A percentile compares a stretch with the other conserved stretches of the same genome.
Conservation (phyloP, 2,797 vertebrate species). For the Echiichthys vipera region DNA sequence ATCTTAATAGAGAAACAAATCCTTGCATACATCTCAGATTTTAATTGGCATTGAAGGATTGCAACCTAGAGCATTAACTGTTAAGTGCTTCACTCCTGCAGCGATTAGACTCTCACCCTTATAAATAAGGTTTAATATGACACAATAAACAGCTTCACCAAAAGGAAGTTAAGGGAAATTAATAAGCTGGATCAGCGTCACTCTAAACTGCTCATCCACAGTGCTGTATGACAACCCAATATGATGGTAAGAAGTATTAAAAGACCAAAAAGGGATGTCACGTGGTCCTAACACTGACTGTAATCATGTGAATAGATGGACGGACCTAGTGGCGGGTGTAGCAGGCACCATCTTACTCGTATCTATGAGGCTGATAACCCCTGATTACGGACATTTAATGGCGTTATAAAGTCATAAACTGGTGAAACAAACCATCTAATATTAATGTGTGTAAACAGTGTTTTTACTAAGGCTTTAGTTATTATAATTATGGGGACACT, state of each 20-base stretch:
- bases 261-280: too few species aligned
- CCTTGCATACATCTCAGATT: neutral
- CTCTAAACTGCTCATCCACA: too few species aligned
- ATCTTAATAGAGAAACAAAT: constrained; percentile 26
- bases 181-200: too few species aligned
- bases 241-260: too few species aligned
- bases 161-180: constrained; percentile 18
- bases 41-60: constrained; percentile 8
- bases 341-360: too few species aligned
- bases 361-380: too few species aligned
- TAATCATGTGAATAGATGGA: too few species aligned
- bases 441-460: constrained; percentile 10
- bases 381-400: too few species aligned
- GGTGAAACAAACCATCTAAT: neutral
- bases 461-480: constrained; percentile 35
- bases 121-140: constrained; percentile 32
- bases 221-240: too few species aligned
- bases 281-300: too few species aligned
- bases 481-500: constrained; percentile 41
- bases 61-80: neutral
- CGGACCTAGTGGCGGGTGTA: too few species aligned
- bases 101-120: neutral
- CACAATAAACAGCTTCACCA: constrained; percentile 12
- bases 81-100: constrained; percentile 1
- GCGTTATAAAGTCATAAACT: too few species aligned